Conservation (phyloP, 1,140 invertebrate genomes). For the Ceratoteleas bidentatus region DNA sequence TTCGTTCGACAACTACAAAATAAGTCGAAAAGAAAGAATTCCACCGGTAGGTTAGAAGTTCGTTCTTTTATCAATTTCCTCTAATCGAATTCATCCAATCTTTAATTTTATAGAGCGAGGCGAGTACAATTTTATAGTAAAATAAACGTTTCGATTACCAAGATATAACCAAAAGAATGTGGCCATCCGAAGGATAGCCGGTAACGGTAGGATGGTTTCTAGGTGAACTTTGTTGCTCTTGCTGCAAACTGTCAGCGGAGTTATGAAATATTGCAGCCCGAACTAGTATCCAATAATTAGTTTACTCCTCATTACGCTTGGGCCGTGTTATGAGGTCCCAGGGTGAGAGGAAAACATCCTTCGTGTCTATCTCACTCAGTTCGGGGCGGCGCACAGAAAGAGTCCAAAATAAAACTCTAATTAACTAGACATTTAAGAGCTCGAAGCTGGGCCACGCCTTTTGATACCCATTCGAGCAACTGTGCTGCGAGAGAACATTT, state of each 20-base stretch:
- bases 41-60: too few relatives aligned
- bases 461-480: constrained; percentile 60
- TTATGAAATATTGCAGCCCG: constrained; percentile 78
- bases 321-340: constrained; percentile 75
- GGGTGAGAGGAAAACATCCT: constrained; percentile 57
- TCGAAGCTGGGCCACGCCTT: constrained; percentile 72
- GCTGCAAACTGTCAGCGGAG: constrained; percentile 75
- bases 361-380: constrained; percentile 10
- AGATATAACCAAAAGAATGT: constrained; percentile 44
- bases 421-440: constrained; percentile 77
- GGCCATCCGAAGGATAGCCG: constrained; percentile 57
- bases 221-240: constrained; percentile 73
- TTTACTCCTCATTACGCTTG: constrained; percentile 80
- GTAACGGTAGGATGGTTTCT: constrained; percentile 56
- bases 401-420: constrained; percentile 73
- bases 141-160: constrained; percentile 15
- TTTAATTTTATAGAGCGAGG: background rate
- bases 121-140: background rate
- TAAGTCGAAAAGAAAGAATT: too few relatives aligned
- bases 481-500: constrained; percentile 66
- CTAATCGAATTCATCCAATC: too few relatives aligned
- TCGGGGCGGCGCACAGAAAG: constrained; percentile 34
- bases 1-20: too few relatives aligned
- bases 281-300: constrained; percentile 80
- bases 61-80: too few relatives aligned